phyloP scores from a whole-genome alignment of 1,140 invertebrate species.

The Pseudomyrmex dendroicus region DNA sequence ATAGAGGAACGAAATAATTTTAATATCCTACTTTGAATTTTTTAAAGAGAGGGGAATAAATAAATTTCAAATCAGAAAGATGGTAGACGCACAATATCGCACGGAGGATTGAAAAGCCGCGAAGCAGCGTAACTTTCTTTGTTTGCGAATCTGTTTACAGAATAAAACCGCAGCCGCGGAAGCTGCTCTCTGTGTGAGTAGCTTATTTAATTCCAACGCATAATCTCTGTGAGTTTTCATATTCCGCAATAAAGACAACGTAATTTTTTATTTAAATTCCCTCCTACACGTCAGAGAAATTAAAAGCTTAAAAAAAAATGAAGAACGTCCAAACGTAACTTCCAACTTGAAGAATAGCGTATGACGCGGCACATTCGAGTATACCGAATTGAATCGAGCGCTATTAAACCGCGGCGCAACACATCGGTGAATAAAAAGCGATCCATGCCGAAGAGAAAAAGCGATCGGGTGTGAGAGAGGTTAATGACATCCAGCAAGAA shows the following conservation, averaged over 20 bases:
- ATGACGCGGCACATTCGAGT: background rate
- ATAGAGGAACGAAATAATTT: slow-evolving; percentile 3
- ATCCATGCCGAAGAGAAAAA: slow-evolving; percentile 9
- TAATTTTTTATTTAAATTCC: slow-evolving; percentile 2
- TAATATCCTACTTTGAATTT: background rate
- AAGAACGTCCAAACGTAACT: background rate
- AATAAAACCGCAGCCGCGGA: background rate
- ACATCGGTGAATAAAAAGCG: background rate
- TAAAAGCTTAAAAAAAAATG: slow-evolving; percentile 12
- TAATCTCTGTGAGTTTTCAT: background rate
- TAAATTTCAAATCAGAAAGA: too few species aligned
- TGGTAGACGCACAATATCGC: too few species aligned
- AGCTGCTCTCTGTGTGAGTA: background rate
- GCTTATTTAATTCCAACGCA: background rate
- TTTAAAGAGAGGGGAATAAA: too few species aligned
- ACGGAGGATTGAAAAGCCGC: too few species aligned
- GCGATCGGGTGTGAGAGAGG: slow-evolving; percentile 14
- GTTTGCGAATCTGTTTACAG: background rate
- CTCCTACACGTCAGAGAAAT: slow-evolving; percentile 4
- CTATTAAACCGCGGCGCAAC: slow-evolving; percentile 18
- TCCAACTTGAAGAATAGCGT: background rate
- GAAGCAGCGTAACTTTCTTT: background rate
- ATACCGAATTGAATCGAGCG: slow-evolving; percentile 18
- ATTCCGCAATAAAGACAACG: slow-evolving; percentile 31
- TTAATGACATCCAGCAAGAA: slow-evolving; percentile 54